Percentiles rank a stretch among this genome's conserved stretches.
Conservation (phyloP, 2,797 vertebrate species). For the Holocentrus rufus region DNA sequence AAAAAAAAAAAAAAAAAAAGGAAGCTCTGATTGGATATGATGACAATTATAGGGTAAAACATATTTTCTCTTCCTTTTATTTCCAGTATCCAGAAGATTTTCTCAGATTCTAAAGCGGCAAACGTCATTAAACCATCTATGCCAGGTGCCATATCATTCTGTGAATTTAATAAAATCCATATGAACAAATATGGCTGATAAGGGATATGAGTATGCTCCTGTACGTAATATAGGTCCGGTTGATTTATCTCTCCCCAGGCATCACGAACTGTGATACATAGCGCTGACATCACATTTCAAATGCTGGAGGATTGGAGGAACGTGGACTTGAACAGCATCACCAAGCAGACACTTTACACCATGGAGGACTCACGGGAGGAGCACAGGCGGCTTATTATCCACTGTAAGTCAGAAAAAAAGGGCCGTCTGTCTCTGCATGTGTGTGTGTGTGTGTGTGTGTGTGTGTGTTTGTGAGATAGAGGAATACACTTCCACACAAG, state of each 20-base stretch:
- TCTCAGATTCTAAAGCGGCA: conserved; percentile 98
- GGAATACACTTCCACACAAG: conserved; percentile 25
- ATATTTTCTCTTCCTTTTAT: conserved; percentile 29
- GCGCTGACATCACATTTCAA: conserved; percentile 98
- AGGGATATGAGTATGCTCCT: conserved; percentile 44
- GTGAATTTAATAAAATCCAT: conserved; percentile 68
- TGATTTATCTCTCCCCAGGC: conserved; percentile 82
- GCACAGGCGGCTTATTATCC: conserved; percentile 94
- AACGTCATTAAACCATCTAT: conserved; percentile 98
- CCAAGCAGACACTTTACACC: conserved; percentile 99
- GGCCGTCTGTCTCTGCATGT: conserved; percentile 5
- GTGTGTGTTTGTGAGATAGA: conserved; percentile 9
- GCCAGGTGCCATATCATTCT: conserved; percentile 86
- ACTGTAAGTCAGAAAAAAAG: conserved; percentile 83
- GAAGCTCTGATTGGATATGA: background rate
- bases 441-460: background rate
- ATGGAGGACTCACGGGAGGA: conserved; percentile 99
- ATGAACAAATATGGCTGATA: conserved; percentile 67
- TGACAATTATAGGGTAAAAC: conserved; percentile 4
- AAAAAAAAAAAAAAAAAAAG: background rate
- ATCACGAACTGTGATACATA: conserved; percentile 98
- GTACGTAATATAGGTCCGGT: conserved; percentile 60
- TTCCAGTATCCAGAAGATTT: conserved; percentile 96
- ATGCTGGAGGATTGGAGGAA: conserved; percentile 99
- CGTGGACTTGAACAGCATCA: conserved; percentile 99